phyloP scores from a whole-genome alignment of 2,113 vertebrate species.

The Pristiophorus japonicus region DNA sequence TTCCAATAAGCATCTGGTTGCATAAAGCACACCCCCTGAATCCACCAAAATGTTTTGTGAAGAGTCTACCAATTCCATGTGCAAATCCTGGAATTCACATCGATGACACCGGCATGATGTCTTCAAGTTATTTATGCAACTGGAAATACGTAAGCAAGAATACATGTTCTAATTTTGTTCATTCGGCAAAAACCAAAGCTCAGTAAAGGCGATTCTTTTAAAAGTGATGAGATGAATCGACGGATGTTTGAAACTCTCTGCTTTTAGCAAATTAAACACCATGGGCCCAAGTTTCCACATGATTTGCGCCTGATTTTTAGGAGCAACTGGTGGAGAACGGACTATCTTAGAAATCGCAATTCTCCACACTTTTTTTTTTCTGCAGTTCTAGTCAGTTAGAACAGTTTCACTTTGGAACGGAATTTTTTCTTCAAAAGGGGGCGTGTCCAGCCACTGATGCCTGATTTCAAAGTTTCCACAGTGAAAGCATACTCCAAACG shows the following conservation, averaged over 20 bases:
- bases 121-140: conserved; percentile 48
- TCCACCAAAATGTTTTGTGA: conserved; percentile 56
- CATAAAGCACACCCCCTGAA: conserved; percentile 57
- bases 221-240: background rate
- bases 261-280: background rate
- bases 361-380: too few species aligned
- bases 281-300: too few species aligned
- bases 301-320: too few species aligned
- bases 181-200: background rate
- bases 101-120: conserved; percentile 49
- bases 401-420: too few species aligned
- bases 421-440: too few species aligned
- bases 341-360: too few species aligned
- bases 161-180: background rate
- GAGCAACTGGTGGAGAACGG: too few species aligned
- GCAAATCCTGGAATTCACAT: conserved; percentile 57
- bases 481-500: too few species aligned
- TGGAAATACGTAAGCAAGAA: conserved; percentile 53
- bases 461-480: too few species aligned
- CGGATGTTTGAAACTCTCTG: background rate
- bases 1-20: conserved; percentile 63
- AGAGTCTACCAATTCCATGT: conserved; percentile 53
- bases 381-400: too few species aligned
- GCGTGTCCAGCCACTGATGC: too few species aligned
- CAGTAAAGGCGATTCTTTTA: background rate